A percentile compares a stretch with the other conserved stretches of the same genome.
These are phyloP conservation scores for Seira musarum DNA, from an alignment of 2,888 invertebrate species.

Conservation along the genomic window DNA sequence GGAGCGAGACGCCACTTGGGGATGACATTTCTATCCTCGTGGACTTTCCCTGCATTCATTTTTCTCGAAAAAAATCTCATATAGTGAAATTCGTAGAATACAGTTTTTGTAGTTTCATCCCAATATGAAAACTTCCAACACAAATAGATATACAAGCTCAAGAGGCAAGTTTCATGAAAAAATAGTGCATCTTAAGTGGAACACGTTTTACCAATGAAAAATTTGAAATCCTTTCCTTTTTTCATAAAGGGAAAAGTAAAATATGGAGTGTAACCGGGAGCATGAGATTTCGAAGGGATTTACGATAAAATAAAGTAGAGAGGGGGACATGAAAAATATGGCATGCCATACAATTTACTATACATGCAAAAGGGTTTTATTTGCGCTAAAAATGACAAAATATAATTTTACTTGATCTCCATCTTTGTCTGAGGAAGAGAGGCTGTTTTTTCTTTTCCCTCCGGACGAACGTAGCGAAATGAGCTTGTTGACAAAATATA, in stretches of 20 bases:
- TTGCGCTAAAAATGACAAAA: background rate
- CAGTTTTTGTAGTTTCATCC: constrained; percentile 1
- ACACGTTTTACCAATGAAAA: constrained; percentile 52
- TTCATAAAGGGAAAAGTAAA: background rate
- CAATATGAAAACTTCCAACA: constrained; percentile 3
- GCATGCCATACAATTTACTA: background rate
- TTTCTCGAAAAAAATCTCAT: background rate
- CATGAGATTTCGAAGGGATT: background rate
- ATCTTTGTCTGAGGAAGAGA: background rate
- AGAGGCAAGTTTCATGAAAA: too few species aligned
- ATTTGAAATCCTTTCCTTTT: background rate
- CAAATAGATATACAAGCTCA: background rate
- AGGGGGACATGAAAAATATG: background rate
- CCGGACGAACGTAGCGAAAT: background rate
- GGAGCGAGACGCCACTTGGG: constrained; percentile 58
- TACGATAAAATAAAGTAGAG: background rate
- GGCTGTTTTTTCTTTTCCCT: background rate
- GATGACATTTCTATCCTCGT: constrained; percentile 51
- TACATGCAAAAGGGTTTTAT: background rate
- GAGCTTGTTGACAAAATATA: background rate
- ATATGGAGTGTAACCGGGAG: background rate
- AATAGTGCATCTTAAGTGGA: constrained; percentile 20
- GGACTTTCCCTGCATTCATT: constrained; percentile 2
- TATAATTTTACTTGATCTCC: background rate
- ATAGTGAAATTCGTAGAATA: constrained; percentile 13